Percentiles rank a stretch among this genome's conserved stretches.
Evolutionary conservation across 2,888 invertebrate species (phyloP).

Genomic region (Acleris literana): DNA sequence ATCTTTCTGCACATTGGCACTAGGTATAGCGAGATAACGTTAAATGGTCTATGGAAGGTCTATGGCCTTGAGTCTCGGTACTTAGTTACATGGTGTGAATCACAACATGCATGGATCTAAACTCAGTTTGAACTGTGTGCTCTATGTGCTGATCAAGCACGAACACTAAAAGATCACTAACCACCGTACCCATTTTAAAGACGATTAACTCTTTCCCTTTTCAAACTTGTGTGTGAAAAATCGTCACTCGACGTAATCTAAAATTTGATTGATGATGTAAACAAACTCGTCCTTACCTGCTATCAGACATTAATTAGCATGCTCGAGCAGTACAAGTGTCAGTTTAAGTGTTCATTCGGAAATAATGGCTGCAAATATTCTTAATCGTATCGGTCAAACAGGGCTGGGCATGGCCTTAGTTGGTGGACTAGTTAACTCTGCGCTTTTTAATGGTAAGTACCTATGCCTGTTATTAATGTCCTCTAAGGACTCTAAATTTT

Average conservation of each 20-base stretch:
- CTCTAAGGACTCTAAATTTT: no score
- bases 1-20: conserved; percentile 34
- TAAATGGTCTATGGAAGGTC: conserved; percentile 27
- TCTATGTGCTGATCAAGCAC: background rate
- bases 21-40: conserved; percentile 25
- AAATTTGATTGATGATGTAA: conserved; percentile 32
- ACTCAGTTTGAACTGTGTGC: conserved; percentile 41
- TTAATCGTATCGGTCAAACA: conserved; percentile 90
- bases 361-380: conserved; percentile 84
- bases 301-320: conserved; percentile 7
- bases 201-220: no score
- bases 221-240: no score
- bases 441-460: conserved; percentile 92
- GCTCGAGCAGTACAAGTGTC: background rate
- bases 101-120: conserved; percentile 9
- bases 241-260: conserved; percentile 66
- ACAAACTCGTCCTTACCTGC: conserved; percentile 6
- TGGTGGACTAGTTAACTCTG: conserved; percentile 94
- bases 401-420: conserved; percentile 93
- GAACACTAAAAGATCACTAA: background rate
- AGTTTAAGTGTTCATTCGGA: conserved; percentile 4
- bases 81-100: conserved; percentile 20
- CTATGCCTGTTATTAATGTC: background rate
- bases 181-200: no score
- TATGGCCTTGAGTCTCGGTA: conserved; percentile 10